These are phyloP conservation scores for Sphinx pinastri DNA, from an alignment of 2,888 invertebrate genomes.

Conservation along the genomic window DNA sequence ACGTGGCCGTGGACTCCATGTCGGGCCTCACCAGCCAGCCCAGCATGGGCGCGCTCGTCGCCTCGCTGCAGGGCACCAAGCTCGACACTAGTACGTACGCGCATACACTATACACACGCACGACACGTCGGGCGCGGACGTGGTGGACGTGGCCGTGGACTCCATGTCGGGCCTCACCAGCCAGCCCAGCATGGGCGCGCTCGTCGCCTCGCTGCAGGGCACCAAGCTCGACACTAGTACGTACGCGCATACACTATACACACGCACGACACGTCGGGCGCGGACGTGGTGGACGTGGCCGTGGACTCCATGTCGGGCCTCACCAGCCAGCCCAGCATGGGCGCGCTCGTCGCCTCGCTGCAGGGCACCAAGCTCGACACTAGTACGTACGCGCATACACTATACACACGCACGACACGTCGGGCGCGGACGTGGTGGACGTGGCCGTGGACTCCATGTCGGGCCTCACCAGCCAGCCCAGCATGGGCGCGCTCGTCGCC, in stretches of 20 bases:
- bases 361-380: too few species aligned
- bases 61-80: constrained; percentile 89
- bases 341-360: too few species aligned
- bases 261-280: too few species aligned
- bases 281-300: too few species aligned
- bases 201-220: constrained; percentile 94
- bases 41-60: constrained; percentile 99
- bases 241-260: constrained; percentile 29
- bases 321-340: too few species aligned
- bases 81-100: constrained; percentile 85
- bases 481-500: too few species aligned
- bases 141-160: constrained; percentile 98
- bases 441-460: too few species aligned
- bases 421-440: constrained; percentile 98
- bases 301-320: too few species aligned
- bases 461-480: too few species aligned
- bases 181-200: constrained; percentile 99
- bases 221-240: constrained; percentile 86
- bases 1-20: constrained; percentile 99
- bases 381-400: too few species aligned
- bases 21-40: constrained; percentile 99
- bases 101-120: too few species aligned
- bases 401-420: constrained; percentile 98
- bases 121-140: constrained; percentile 91
- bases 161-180: constrained; percentile 99